phyloP scores from a whole-genome alignment of 1,140 invertebrate species.

The Pseudomyrmex pallidus region DNA sequence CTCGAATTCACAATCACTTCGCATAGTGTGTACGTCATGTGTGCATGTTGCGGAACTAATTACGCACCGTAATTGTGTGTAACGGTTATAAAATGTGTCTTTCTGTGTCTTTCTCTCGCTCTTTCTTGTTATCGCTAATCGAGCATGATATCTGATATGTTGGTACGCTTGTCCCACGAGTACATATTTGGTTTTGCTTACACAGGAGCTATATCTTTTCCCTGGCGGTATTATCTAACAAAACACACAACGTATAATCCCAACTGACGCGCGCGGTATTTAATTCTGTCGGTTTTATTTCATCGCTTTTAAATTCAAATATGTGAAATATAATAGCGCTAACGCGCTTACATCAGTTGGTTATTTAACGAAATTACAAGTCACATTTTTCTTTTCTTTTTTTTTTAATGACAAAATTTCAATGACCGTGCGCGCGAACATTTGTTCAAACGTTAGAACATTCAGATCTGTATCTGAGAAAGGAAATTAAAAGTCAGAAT shows the following conservation, averaged over 20 bases:
- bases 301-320: background rate
- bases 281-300: background rate
- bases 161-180: background rate
- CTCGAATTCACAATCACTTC: background rate
- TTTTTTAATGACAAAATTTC: background rate
- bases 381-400: too few species aligned
- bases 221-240: conserved; percentile 12
- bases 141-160: background rate
- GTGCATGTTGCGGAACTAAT: conserved; percentile 30
- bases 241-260: background rate
- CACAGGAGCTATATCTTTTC: background rate
- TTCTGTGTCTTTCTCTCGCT: background rate
- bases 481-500: background rate
- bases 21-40: background rate
- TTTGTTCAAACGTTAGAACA: background rate
- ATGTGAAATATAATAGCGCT: background rate
- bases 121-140: conserved; percentile 24
- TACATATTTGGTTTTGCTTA: too few species aligned
- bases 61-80: background rate
- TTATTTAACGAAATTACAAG: too few species aligned
- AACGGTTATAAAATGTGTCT: background rate
- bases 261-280: background rate
- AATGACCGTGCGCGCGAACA: background rate
- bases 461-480: background rate
- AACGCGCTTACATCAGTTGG: background rate